Evolutionary conservation across 2,888 invertebrate species (phyloP).

Genomic region (Tuta absoluta): DNA sequence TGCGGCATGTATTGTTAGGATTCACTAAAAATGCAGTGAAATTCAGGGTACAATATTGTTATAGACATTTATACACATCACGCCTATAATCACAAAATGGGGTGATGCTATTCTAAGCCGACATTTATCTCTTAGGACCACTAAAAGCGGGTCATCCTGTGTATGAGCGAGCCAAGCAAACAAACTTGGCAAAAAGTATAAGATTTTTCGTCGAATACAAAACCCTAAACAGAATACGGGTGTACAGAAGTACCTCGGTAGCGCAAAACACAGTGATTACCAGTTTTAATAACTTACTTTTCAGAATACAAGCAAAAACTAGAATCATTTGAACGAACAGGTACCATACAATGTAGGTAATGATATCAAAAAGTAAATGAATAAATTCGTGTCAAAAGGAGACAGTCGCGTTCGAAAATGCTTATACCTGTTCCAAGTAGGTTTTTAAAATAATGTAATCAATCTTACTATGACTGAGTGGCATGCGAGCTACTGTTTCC

Average conservation of each 20-base stretch:
- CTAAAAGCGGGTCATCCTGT: no score
- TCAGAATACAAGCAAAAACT: slow-evolving; percentile 4
- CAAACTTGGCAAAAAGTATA: no score
- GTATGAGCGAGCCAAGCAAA: neutral
- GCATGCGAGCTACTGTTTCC: no score
- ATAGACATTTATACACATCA: no score
- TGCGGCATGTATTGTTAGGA: neutral
- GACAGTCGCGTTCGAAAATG: slow-evolving; percentile 33
- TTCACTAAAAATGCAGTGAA: neutral
- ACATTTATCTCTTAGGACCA: no score
- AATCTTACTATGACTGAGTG: no score
- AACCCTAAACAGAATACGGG: no score
- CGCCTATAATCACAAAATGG: no score
- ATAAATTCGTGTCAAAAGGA: slow-evolving; percentile 43
- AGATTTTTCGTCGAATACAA: no score
- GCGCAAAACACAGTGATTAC: neutral
- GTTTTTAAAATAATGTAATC: neutral
- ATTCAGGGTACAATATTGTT: neutral
- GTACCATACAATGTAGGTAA: slow-evolving; percentile 30
- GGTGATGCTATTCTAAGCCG: no score
- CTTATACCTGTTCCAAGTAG: no score
- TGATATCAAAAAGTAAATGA: slow-evolving; percentile 50
- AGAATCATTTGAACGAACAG: slow-evolving; percentile 1
- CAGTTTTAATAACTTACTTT: slow-evolving; percentile 5
- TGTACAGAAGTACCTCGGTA: neutral